phyloP scores from a whole-genome alignment of 2,888 invertebrate genomes.

The Rotaria macrura region DNA sequence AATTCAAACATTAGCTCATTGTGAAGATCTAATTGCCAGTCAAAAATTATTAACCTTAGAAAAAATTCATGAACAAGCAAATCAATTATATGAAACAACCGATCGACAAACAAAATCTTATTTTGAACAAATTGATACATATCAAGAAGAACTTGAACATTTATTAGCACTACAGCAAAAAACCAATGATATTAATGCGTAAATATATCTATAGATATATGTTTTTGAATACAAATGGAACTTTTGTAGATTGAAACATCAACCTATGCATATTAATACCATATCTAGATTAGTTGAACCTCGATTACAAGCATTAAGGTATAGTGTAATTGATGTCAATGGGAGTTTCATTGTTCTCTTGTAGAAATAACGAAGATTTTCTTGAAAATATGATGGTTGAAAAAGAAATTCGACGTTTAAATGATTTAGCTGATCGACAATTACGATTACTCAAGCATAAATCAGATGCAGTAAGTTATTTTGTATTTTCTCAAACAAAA shows the following conservation, averaged over 20 bases:
- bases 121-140: neutral
- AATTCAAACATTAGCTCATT: neutral
- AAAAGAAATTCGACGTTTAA: neutral
- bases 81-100: neutral
- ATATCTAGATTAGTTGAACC: neutral
- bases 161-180: neutral
- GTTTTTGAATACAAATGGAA: no score
- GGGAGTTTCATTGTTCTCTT: neutral
- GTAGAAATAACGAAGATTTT: neutral
- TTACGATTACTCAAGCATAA: neutral
- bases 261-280: neutral
- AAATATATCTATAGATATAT: neutral
- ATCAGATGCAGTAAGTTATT: neutral
- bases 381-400: neutral
- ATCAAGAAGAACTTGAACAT: neutral
- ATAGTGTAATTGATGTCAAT: no score
- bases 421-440: neutral
- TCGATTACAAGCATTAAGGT: neutral
- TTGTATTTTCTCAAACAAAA: no score
- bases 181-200: neutral
- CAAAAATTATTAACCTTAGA: neutral
- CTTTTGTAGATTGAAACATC: neutral
- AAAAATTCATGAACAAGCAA: neutral
- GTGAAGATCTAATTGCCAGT: neutral
- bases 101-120: neutral